Percentiles rank a stretch among this genome's conserved stretches.
Conservation (phyloP, 2,113 vertebrate genomes). For the Oreochromis niloticus region DNA sequence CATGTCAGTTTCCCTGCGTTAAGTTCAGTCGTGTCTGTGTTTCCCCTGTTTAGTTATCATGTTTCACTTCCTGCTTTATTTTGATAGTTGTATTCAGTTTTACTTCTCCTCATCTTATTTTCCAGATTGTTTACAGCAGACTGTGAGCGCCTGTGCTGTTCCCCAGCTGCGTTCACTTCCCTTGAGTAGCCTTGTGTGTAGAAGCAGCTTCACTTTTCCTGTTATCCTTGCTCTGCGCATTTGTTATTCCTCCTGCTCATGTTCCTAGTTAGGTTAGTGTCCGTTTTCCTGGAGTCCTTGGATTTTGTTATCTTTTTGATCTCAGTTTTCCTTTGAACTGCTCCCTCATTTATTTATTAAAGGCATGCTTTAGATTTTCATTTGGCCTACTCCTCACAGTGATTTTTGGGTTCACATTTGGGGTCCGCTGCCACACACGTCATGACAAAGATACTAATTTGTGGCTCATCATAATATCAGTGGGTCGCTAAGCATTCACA, state of each 20-base stretch:
- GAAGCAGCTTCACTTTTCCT: neutral
- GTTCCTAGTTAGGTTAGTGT: neutral
- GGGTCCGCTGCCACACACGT: neutral
- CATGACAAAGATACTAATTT: neutral
- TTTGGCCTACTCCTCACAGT: neutral
- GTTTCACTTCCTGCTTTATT: neutral
- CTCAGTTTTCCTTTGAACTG: neutral
- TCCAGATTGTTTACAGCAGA: neutral
- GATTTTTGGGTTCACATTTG: neutral
- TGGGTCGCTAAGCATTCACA: neutral
- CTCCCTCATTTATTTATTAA: neutral
- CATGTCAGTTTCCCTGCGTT: neutral
- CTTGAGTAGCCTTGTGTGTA: neutral
- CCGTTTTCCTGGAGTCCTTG: neutral
- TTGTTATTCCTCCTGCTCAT: neutral
- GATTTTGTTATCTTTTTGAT: neutral
- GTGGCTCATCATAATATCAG: neutral
- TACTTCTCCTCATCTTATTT: neutral
- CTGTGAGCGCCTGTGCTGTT: neutral
- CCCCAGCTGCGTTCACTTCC: neutral
- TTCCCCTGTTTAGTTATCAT: neutral
- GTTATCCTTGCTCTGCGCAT: neutral
- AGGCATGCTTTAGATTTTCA: neutral
- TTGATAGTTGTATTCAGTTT: neutral
- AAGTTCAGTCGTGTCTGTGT: neutral